Conservation (phyloP, 2,797 vertebrate species). For the Crenuchus spilurus region DNA sequence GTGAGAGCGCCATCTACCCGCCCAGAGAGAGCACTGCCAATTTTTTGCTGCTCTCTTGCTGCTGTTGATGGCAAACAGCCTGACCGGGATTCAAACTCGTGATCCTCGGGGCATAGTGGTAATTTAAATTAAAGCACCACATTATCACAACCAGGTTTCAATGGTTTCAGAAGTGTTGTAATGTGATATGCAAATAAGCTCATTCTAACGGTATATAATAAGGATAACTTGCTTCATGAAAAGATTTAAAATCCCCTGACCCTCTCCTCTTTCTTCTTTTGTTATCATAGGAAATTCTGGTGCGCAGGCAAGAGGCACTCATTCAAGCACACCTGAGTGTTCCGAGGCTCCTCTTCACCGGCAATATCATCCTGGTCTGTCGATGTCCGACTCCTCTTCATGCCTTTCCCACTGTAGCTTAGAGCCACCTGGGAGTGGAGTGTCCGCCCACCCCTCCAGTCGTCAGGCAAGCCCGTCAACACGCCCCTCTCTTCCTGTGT, state of each 20-base stretch:
- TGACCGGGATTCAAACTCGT: too few species aligned
- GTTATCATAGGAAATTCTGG: slow-evolving; percentile 57
- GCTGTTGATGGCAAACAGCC: too few species aligned
- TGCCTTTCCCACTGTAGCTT: slow-evolving; percentile 64
- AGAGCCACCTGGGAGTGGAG: slow-evolving; percentile 64
- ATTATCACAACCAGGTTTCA: too few species aligned
- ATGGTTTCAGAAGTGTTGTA: too few species aligned
- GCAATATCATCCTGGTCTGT: slow-evolving; percentile 71
- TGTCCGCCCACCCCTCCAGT: slow-evolving; percentile 62
- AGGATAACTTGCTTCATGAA: too few species aligned
- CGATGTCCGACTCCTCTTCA: slow-evolving; percentile 71
- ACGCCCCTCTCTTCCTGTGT: slow-evolving; percentile 66
- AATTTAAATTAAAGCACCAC: too few species aligned
- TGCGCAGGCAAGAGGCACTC: slow-evolving; percentile 67
- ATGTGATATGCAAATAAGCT: background rate
- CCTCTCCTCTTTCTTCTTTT: background rate
- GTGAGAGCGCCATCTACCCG: too few species aligned
- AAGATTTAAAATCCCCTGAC: too few species aligned
- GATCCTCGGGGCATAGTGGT: too few species aligned
- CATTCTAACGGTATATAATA: background rate
- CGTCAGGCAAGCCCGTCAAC: slow-evolving; percentile 65
- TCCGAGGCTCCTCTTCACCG: slow-evolving; percentile 69
- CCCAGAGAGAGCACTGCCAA: too few species aligned
- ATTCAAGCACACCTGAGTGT: slow-evolving; percentile 64
- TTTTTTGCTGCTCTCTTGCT: too few species aligned